Evolutionary conservation across 1,140 invertebrate genomes (phyloP).

Genomic region (Drosophila arizonae): DNA sequence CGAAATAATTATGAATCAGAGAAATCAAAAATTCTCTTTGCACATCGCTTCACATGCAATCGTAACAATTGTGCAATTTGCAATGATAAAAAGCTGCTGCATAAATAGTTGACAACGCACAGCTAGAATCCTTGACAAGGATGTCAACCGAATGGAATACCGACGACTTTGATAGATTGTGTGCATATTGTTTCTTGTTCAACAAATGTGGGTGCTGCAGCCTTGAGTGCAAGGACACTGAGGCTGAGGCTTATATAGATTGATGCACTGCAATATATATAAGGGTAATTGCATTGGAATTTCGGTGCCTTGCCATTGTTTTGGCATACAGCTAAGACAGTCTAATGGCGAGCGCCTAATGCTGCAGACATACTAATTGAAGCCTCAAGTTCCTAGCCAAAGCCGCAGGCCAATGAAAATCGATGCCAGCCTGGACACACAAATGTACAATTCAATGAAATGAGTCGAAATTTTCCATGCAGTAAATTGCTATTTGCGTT

Average conservation of each 20-base stretch:
- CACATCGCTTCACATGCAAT: not conserved
- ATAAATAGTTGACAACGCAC: constrained; percentile 1
- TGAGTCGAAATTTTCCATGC: constrained; percentile 39
- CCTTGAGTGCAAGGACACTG: not conserved
- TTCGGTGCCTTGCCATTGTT: no score
- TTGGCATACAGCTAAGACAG: no score
- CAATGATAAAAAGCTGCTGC: not conserved
- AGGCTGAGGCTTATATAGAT: not conserved
- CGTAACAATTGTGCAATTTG: not conserved
- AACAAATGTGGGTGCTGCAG: not conserved
- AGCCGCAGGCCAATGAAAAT: not conserved
- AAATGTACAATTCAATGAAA: constrained; percentile 2
- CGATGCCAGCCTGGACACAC: not conserved
- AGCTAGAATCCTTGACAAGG: constrained; percentile 18
- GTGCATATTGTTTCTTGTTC: not conserved
- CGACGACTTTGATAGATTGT: not conserved
- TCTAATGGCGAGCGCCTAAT: no score
- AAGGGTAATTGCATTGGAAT: no score
- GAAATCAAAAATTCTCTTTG: no score
- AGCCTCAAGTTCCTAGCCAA: not conserved
- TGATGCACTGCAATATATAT: not conserved
- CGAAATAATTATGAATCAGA: no score
- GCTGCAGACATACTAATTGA: not conserved
- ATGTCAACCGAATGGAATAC: not conserved
- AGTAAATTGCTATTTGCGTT: constrained; percentile 51